Base-by-base conservation (phyloP, 2,113 vertebrate species). In the Sebastes schlegelii region DNA sequence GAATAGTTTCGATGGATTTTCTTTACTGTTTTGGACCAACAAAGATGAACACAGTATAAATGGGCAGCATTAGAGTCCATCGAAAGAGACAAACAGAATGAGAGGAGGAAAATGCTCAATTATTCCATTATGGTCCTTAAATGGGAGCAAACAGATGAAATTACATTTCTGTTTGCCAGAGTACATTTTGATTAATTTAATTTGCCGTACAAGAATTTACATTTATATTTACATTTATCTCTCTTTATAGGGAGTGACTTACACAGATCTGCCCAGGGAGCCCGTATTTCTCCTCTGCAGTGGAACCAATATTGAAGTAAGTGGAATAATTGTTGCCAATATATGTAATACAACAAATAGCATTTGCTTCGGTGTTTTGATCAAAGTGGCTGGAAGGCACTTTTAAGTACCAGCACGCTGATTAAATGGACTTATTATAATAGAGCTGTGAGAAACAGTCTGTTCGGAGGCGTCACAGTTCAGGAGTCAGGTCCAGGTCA, bases 81-180 rank as follows among this genome's bases (percentile, higher is more conserved):
- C 9, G 21, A 71, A 62, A 75, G 48, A 81, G 52, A 78, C 58
- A 65, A 74, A 83, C 43, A 51, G 26, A 80, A 83, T 19, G 17
- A 76, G 70, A 46, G 2, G n/a, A 64, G 65, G 52, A 82, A 77
- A 77, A 80, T 3, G 10, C 46, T 55, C 55, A 68, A 81, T 81
- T 62, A 67, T 34, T 23, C 23, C 42, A 52, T 17, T 26, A 62
- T 52, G 5, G 55, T 52, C n/a, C 43, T 82, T 74, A 75, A 71
- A 72, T 21, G 6, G 34, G 17, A 73, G 7, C 48, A 67, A 54
- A 81, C 6, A 57, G n/a, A 61, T 45, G n/a, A 26, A 8, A 14
- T 26, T 26, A 26, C 12, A 62, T 69, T 63, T 43, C 7, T 60
- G 23, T 76, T 73, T 79, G 69, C 66, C 52, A 66, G 64, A 63